phyloP scores from a whole-genome alignment of 1,140 invertebrate genomes.

The Coptotermes formosanus region DNA sequence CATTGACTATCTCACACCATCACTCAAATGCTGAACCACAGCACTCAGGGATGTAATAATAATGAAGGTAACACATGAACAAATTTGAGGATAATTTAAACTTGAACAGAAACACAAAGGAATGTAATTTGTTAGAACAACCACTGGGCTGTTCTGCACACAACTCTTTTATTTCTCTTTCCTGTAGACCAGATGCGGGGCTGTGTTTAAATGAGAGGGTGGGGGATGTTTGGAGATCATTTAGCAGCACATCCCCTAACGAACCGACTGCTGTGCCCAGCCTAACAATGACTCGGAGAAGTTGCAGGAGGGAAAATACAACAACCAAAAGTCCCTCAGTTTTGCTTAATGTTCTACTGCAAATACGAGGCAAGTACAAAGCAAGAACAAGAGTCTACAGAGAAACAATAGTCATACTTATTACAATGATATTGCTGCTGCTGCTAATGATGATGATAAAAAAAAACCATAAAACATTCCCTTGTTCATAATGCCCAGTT shows the following conservation, averaged over 20 bases:
- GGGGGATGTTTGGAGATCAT: constrained; percentile 11
- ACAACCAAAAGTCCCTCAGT: not conserved
- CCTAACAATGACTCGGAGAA: not conserved
- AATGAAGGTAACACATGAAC: too few relatives aligned
- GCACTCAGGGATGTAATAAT: too few relatives aligned
- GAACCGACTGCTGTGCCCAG: not conserved
- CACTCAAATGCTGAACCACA: too few relatives aligned
- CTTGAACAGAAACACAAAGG: not conserved
- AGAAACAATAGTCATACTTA: too few relatives aligned
- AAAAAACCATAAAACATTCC: too few relatives aligned
- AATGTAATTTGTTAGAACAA: not conserved
- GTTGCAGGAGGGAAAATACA: not conserved
- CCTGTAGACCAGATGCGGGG: not conserved
- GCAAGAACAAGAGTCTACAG: too few relatives aligned
- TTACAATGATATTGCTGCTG: too few relatives aligned
- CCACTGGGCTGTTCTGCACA: not conserved
- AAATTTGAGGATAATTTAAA: not conserved
- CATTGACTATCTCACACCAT: too few relatives aligned
- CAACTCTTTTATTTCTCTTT: not conserved
- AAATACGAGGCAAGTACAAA: too few relatives aligned
- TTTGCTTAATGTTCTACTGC: not conserved
- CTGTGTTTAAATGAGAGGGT: not conserved
- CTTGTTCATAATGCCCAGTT: too few relatives aligned
- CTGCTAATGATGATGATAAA: too few relatives aligned
- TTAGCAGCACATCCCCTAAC: constrained; percentile 6